A percentile compares a stretch with the other conserved stretches of the same genome.
These are phyloP conservation scores for Acronicta alni DNA, from an alignment of 2,888 invertebrate genomes.

Conservation along the genomic window DNA sequence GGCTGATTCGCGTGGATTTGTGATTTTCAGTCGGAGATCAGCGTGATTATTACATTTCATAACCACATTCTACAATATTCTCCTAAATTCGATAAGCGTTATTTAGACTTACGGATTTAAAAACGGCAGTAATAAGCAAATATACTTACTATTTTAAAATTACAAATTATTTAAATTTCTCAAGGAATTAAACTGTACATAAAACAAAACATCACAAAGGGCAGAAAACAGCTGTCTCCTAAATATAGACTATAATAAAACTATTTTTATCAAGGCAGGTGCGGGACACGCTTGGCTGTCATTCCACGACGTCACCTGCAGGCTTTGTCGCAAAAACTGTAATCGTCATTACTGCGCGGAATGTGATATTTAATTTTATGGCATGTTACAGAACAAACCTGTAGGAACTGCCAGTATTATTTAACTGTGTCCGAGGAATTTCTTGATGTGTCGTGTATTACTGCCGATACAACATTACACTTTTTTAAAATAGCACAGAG, in stretches of 20 bases:
- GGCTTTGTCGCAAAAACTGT: conserved; percentile 73
- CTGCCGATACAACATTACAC: conserved; percentile 23
- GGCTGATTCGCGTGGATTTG: too few species aligned
- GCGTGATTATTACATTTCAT: too few species aligned
- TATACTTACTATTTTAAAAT: background rate
- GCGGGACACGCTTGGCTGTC: conserved; percentile 53
- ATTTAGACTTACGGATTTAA: too few species aligned
- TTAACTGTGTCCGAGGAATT: conserved; percentile 51
- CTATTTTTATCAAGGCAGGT: conserved; percentile 62
- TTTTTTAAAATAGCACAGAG: conserved; percentile 2
- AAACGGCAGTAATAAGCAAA: background rate
- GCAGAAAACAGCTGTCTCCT: conserved; percentile 22
- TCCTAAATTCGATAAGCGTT: too few species aligned
- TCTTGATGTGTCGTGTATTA: conserved; percentile 34
- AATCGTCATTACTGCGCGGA: conserved; percentile 61
- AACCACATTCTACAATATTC: too few species aligned
- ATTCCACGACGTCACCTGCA: conserved; percentile 55
- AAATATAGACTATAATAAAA: conserved; percentile 29
- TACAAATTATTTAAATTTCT: background rate
- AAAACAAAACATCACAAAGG: conserved; percentile 28
- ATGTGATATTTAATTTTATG: conserved; percentile 63
- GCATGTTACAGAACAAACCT: conserved; percentile 61
- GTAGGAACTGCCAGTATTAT: conserved; percentile 54
- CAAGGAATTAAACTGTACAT: conserved; percentile 11
- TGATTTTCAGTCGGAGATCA: too few species aligned